These are phyloP conservation scores for Zaprionus gabonicus DNA, from an alignment of 1,140 invertebrate genomes.

Conservation along the genomic window DNA sequence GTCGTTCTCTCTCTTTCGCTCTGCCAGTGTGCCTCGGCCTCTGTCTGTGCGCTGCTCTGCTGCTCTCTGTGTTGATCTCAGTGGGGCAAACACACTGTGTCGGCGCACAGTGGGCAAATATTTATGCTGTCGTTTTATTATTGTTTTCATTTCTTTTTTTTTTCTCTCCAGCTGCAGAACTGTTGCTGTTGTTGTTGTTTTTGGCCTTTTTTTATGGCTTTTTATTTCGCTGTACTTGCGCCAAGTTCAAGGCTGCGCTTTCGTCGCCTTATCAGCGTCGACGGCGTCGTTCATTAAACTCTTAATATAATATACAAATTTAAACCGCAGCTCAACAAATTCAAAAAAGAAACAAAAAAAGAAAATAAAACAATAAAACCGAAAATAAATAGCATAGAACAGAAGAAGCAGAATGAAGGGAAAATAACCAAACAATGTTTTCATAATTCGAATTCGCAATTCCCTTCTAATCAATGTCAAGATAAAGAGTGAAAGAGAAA, in stretches of 20 bases:
- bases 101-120: constrained; percentile 48
- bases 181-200: constrained; percentile 40
- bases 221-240: constrained; percentile 17
- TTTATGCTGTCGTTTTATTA: constrained; percentile 40
- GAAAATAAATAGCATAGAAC: constrained; percentile 6
- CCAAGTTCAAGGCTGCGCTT: constrained; percentile 76
- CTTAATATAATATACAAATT: constrained; percentile 40
- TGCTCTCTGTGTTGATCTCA: constrained; percentile 32
- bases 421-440: constrained; percentile 5
- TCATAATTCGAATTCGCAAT: constrained; percentile 28
- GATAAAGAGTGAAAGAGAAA: constrained; percentile 6
- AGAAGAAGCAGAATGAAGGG: constrained; percentile 2
- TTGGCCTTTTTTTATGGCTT: constrained; percentile 51
- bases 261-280: constrained; percentile 60
- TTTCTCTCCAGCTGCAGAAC: constrained; percentile 54
- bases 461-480: constrained; percentile 28
- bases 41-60: not conserved
- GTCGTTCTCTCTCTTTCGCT: constrained; percentile 1
- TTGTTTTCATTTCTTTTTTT: constrained; percentile 30
- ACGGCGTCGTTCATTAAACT: constrained; percentile 61
- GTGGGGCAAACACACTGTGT: constrained; percentile 45
- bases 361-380: constrained; percentile 48
- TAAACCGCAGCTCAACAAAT: constrained; percentile 50
- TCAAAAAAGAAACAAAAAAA: constrained; percentile 45
- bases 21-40: not conserved